phyloP scores from a whole-genome alignment of 2,797 vertebrate species.

The Coregonus suidteri region DNA sequence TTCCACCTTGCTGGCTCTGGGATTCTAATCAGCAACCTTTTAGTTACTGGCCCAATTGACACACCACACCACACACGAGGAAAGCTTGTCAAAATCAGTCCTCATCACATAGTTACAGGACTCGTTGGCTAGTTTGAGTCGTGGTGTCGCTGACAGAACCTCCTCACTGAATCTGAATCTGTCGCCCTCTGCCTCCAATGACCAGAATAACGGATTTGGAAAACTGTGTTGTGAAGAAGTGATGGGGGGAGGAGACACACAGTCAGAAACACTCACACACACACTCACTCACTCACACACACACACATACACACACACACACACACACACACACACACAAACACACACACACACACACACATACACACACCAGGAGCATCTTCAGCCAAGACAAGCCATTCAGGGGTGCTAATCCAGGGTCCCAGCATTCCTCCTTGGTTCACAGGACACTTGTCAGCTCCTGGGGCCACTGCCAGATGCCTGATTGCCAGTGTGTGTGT shows the following conservation, averaged over 20 bases:
- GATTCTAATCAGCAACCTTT: too few species aligned
- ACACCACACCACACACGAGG: too few species aligned
- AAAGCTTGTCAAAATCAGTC: too few species aligned
- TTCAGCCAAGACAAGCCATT: conserved; percentile 25
- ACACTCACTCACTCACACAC: neutral
- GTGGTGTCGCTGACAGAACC: neutral
- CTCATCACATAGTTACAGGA: neutral
- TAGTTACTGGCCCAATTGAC: too few species aligned
- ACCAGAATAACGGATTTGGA: too few species aligned
- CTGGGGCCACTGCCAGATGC: conserved; percentile 56
- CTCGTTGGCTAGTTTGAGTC: neutral
- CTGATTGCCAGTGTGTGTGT: conserved; percentile 66
- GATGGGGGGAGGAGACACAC: neutral
- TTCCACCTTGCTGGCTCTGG: too few species aligned
- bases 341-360: too few species aligned
- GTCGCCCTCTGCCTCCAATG: neutral
- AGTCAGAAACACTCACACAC: neutral
- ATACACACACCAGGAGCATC: conserved; percentile 21
- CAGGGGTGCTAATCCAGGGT: conserved; percentile 59
- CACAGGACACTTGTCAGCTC: conserved; percentile 65
- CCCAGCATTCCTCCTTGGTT: conserved; percentile 60
- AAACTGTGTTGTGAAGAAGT: neutral
- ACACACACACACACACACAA: neutral
- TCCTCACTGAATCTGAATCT: neutral
- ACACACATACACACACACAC: neutral